Percentiles rank a stretch among this genome's conserved stretches.
Conservation (phyloP, 2,888 invertebrate species). For the Limnephilus rhombicus region DNA sequence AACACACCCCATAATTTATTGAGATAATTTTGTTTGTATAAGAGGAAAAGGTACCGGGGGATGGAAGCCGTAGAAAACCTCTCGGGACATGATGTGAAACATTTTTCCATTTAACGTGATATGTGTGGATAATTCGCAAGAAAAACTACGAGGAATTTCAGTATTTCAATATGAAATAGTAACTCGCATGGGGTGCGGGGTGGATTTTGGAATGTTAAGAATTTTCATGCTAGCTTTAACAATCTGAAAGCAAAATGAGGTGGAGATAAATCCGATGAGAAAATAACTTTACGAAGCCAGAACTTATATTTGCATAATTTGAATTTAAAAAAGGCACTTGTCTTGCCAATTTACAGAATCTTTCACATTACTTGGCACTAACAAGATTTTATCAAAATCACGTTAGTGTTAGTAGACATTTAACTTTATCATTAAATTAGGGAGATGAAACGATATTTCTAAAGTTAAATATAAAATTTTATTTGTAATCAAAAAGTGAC, state of each 20-base stretch:
- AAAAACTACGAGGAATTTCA: slow-evolving; percentile 24
- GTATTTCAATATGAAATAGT: slow-evolving; percentile 42
- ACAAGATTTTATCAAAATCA: no score
- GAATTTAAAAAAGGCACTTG: neutral
- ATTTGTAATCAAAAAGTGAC: neutral
- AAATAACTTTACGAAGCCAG: neutral
- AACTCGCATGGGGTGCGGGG: neutral
- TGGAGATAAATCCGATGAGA: neutral
- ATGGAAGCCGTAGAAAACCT: neutral
- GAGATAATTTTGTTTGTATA: slow-evolving; percentile 27
- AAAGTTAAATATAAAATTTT: neutral
- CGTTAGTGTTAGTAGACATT: no score
- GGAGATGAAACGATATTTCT: neutral
- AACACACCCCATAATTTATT: slow-evolving; percentile 29
- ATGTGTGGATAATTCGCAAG: slow-evolving; percentile 33
- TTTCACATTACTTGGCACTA: neutral
- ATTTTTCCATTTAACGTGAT: slow-evolving; percentile 30
- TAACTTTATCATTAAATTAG: neutral
- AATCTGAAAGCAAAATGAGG: slow-evolving; percentile 17
- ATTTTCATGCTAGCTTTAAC: slow-evolving; percentile 19
- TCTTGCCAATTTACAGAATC: neutral
- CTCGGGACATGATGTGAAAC: slow-evolving; percentile 31
- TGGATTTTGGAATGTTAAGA: neutral
- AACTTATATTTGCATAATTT: neutral
- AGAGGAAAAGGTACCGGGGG: neutral